Conservation (phyloP, 2,888 invertebrate genomes). For the Sphaerophoria taeniata region DNA sequence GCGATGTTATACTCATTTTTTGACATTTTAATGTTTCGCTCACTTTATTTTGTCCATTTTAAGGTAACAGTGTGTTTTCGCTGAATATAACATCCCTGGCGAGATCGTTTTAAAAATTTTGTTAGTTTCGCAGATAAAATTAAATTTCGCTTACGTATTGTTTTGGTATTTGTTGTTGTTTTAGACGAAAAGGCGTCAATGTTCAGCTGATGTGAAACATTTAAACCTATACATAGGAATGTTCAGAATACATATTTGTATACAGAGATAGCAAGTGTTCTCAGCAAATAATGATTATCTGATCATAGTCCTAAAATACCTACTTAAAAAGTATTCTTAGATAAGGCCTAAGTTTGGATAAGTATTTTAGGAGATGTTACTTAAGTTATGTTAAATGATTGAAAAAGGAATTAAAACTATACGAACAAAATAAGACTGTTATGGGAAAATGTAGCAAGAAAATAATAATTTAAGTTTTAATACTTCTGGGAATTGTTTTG, state of each 20-base stretch:
- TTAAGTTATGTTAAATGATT: background rate
- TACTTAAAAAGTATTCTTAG: background rate
- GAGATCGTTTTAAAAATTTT: too few species aligned
- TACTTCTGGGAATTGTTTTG: slow-evolving; percentile 27
- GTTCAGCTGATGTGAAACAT: background rate
- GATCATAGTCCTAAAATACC: slow-evolving; percentile 1
- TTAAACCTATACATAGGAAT: background rate
- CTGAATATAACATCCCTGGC: slow-evolving; percentile 16
- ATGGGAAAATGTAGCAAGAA: background rate
- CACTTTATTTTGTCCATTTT: too few species aligned
- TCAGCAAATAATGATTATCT: background rate
- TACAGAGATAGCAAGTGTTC: background rate
- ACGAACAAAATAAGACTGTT: background rate
- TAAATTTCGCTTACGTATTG: too few species aligned
- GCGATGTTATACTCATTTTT: slow-evolving; percentile 13
- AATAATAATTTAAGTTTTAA: background rate
- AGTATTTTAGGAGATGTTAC: background rate
- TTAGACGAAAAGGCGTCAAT: background rate
- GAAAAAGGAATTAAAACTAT: background rate
- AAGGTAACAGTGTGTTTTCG: too few species aligned
- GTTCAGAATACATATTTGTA: background rate
- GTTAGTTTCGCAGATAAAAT: background rate
- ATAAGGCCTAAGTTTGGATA: background rate
- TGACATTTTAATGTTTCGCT: too few species aligned
- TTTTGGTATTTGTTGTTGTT: too few species aligned